These are phyloP conservation scores for Panonychus citri DNA, from an alignment of 1,140 invertebrate species.

Conservation along the genomic window DNA sequence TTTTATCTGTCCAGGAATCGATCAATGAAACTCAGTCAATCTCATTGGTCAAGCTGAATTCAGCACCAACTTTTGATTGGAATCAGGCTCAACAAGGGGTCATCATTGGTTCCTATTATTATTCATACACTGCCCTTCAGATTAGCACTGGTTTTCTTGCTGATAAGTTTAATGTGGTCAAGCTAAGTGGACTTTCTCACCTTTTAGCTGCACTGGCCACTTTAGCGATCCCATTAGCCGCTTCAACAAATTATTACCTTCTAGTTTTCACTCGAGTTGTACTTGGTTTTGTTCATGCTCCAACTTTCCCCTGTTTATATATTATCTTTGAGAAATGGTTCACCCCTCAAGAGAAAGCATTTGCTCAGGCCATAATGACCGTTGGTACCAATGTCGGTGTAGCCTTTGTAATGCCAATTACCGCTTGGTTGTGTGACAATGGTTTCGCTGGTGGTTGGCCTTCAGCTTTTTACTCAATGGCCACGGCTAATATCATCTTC, in stretches of 20 bases:
- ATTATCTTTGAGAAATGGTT: background rate
- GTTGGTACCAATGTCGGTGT: too few species aligned
- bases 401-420: too few species aligned
- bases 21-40: too few species aligned
- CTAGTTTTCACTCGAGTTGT: background rate
- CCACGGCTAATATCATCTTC: too few species aligned
- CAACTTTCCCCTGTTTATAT: background rate
- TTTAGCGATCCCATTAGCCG: background rate
- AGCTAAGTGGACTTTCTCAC: background rate
- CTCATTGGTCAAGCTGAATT: too few species aligned
- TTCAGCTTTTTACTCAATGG: too few species aligned
- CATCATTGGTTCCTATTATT: slow-evolving; percentile 59
- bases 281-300: background rate
- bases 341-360: background rate
- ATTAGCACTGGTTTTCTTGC: slow-evolving; percentile 52
- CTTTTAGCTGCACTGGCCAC: background rate
- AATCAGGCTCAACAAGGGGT: slow-evolving; percentile 18
- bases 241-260: background rate
- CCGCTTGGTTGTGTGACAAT: too few species aligned
- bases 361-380: too few species aligned
- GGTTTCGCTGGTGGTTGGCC: too few species aligned
- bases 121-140: slow-evolving; percentile 58
- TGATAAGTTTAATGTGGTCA: slow-evolving; percentile 28
- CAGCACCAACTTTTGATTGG: too few species aligned
- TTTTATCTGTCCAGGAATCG: too few species aligned